Base-by-base conservation (phyloP, 1,140 invertebrate genomes). In the Probaryconus sp. region DNA sequence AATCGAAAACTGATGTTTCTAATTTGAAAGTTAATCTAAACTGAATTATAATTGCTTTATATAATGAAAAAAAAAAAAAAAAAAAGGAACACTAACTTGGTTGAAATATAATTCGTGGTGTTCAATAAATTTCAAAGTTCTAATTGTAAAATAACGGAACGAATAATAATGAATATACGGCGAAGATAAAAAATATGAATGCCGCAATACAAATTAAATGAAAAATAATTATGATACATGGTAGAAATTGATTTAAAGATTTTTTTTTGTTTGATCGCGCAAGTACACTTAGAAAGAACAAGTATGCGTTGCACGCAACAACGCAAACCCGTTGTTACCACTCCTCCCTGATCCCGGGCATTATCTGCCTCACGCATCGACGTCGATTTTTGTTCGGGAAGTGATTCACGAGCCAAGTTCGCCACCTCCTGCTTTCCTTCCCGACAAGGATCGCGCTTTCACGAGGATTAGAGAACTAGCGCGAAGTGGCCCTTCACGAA, bases 371-470 rank as follows among this genome's bases (percentile, higher is more conserved):
- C 74, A 56, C 79, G 80, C 81, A 83, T 84, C 82, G 76, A 64
- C 79, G 76, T 72, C 73, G 67, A 86, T 85, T 85, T 86, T 86
- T 85, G 72, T 73, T 78, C 65, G 71, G 58, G 61, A 77, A 78
- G 73, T 83, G 82, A 83, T 83, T 83, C 82, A 83, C 82, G 82
- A 83, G 82, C 79, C 80, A 81, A 83, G 79, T 83, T 85, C 81
- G 81, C 83, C 83, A 80, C 81, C 79, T 79, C 80, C 60, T 50
- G 60, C 65, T 71, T 47, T 68, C 68, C 70, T 71, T 31, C 21
- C 16, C 26, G 11, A 45, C 7, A 40, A 47, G 43, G 33, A 61
- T 68, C 45, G 60, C 43, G 63, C 80, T 81, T 83, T 82, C 78
- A 77, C 72, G 51, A 58, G 70, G 53, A 82, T 81, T 80, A 80